phyloP scores from a whole-genome alignment of 2,113 vertebrate genomes.

The Ibidorhyncha struthersii region DNA sequence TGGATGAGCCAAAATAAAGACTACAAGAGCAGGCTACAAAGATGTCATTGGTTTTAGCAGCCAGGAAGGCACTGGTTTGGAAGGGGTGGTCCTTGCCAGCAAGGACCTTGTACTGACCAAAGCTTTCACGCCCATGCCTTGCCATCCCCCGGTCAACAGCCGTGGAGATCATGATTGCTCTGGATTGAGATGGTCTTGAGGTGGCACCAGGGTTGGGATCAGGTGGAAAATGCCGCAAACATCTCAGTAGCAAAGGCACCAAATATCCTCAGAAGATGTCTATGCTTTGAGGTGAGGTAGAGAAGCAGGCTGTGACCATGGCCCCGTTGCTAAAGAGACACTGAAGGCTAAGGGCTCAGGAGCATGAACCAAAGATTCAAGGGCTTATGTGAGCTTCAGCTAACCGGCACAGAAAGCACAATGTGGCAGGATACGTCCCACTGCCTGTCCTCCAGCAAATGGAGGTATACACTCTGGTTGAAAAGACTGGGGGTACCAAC shows the following conservation, averaged over 20 bases:
- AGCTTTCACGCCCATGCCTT: background rate
- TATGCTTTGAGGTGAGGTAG: background rate
- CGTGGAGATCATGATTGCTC: accelerated
- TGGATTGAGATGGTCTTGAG: background rate
- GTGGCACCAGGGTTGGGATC: background rate
- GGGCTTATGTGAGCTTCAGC: background rate
- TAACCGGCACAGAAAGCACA: background rate
- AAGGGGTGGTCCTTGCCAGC: background rate
- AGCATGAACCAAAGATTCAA: background rate
- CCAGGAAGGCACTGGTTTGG: background rate
- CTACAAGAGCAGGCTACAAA: background rate
- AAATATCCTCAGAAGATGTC: background rate
- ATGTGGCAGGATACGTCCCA: background rate
- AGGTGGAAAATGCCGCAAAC: background rate
- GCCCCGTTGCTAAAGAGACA: background rate
- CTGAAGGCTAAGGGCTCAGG: background rate
- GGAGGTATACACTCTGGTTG: background rate
- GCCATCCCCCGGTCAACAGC: background rate
- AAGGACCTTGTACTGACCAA: background rate
- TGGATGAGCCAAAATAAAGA: background rate
- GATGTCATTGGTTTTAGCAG: background rate
- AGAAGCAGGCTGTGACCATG: background rate
- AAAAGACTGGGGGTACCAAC: background rate
- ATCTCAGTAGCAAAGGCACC: background rate
- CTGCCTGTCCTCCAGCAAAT: background rate